Evolutionary conservation across 2,113 vertebrate species (phyloP).

Genomic region (Carollia perspicillata): DNA sequence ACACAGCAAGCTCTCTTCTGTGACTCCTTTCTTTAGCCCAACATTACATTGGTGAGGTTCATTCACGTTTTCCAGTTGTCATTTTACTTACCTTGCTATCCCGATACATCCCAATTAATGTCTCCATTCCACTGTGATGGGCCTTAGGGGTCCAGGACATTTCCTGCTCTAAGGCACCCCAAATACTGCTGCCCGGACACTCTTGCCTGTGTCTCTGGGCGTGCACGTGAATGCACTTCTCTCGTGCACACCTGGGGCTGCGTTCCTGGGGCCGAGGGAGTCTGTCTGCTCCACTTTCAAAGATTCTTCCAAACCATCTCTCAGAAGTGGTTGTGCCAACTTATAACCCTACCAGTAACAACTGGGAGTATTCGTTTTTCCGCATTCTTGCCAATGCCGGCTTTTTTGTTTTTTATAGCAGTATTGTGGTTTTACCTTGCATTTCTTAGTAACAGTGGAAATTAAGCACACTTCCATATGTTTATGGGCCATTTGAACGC

Average conservation of each 20-base stretch:
- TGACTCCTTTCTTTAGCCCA: background rate
- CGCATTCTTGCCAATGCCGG: no score
- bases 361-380: background rate
- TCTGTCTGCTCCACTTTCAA: no score
- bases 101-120: background rate
- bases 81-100: background rate
- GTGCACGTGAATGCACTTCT: background rate
- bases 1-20: background rate
- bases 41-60: background rate
- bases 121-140: background rate
- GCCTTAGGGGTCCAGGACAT: no score
- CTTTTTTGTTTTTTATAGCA: background rate
- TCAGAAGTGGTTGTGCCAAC: background rate
- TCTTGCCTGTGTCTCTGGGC: background rate
- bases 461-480: no score
- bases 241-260: no score
- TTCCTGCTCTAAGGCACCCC: background rate
- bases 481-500: no score
- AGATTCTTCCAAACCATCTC: background rate
- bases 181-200: background rate
- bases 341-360: background rate
- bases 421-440: background rate
- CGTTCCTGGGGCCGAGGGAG: background rate
- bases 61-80: background rate
- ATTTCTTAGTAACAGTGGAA: no score